Evolutionary conservation across 2,888 invertebrate genomes (phyloP).

Genomic region (Callyntrura guangdongensis): DNA sequence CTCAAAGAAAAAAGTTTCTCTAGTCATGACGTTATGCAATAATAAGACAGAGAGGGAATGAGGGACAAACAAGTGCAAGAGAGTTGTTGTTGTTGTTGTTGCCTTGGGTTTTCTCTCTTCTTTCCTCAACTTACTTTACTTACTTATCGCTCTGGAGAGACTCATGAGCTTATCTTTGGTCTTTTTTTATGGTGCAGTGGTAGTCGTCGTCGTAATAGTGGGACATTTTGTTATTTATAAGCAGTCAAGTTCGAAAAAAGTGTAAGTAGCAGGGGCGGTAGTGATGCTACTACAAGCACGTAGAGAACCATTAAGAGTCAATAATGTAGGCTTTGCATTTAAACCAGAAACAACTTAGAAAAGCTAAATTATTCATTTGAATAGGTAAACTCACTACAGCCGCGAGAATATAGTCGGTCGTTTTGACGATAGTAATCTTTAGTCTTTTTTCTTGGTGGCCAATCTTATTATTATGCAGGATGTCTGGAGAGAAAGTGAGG

Average conservation of each 20-base stretch:
- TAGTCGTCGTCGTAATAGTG: not conserved
- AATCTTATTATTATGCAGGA: conserved; percentile 51
- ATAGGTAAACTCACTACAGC: too few relatives aligned
- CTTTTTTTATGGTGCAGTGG: not conserved
- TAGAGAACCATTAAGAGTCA: conserved; percentile 59
- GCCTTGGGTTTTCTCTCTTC: not conserved
- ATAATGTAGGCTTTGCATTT: conserved; percentile 60
- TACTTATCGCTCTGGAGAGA: conserved; percentile 56
- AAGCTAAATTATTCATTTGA: conserved; percentile 63
- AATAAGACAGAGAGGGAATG: too few relatives aligned
- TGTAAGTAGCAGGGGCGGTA: not conserved
- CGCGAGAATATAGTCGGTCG: not conserved
- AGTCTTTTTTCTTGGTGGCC: conserved; percentile 37
- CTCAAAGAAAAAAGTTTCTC: not conserved
- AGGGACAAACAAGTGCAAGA: not conserved
- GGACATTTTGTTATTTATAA: not conserved
- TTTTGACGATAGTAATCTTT: not conserved
- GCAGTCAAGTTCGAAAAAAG: too few relatives aligned
- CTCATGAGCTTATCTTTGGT: conserved; percentile 60
- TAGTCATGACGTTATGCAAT: not conserved
- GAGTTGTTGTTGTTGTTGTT: not conserved
- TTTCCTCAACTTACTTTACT: too few relatives aligned
- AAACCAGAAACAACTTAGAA: conserved; percentile 47
- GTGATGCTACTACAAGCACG: not conserved
- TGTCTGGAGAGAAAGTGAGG: not conserved